A percentile compares a stretch with the other conserved stretches of the same genome.
These are phyloP conservation scores for Lithophane socia DNA, from an alignment of 2,888 invertebrate genomes.

Conservation along the genomic window DNA sequence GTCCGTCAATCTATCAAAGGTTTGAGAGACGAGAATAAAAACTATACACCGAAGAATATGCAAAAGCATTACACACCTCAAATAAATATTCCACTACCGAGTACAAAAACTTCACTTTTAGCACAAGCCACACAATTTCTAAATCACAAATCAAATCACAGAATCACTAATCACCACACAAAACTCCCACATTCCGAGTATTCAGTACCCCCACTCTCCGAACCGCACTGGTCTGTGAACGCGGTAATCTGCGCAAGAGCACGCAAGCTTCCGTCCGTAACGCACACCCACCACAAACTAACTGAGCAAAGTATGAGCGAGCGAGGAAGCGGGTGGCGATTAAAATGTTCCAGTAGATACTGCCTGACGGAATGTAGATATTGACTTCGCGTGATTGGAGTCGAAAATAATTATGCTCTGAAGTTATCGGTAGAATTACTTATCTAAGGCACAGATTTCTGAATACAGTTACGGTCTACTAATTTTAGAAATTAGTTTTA, in stretches of 20 bases:
- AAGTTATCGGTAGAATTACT: conserved; percentile 23
- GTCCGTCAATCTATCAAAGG: background rate
- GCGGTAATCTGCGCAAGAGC: conserved; percentile 79
- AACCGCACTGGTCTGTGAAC: conserved; percentile 70
- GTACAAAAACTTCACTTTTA: conserved; percentile 35
- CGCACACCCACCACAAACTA: conserved; percentile 70
- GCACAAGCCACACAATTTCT: conserved; percentile 49
- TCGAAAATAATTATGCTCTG: conserved; percentile 20
- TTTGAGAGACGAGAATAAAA: background rate
- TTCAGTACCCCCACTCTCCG: conserved; percentile 58
- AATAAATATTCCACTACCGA: background rate
- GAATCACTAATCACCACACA: conserved; percentile 57
- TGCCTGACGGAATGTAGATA: conserved; percentile 18
- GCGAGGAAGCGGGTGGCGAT: conserved; percentile 61
- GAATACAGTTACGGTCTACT: conserved; percentile 12
- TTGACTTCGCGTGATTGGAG: conserved; percentile 28
- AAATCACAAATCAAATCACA: conserved; percentile 59
- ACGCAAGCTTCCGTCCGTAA: conserved; percentile 81
- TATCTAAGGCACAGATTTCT: conserved; percentile 24
- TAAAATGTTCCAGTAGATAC: conserved; percentile 36
- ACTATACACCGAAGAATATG: conserved; percentile 3
- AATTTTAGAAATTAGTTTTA: conserved; percentile 22
- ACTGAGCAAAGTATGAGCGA: conserved; percentile 69
- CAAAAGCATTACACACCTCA: conserved; percentile 29
- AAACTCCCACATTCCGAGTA: conserved; percentile 57